phyloP scores from a whole-genome alignment of 2,797 vertebrate genomes.

The Botia almorhae region DNA sequence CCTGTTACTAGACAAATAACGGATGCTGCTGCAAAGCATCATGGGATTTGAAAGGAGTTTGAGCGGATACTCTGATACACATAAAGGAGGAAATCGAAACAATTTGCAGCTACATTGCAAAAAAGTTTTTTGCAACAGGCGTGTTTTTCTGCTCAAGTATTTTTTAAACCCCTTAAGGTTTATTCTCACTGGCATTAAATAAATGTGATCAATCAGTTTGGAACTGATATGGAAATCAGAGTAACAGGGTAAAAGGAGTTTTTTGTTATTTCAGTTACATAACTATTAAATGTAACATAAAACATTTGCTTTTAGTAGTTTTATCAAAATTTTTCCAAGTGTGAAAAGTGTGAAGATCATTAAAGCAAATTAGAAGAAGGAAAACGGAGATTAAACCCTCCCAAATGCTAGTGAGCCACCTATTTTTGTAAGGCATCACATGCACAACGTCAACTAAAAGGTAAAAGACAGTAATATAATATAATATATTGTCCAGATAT shows the following conservation, averaged over 20 bases:
- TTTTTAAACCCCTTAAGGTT: slow-evolving; percentile 1
- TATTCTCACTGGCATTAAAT: not conserved
- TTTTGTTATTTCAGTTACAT: not conserved
- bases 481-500: not conserved
- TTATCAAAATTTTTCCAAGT: too few species aligned
- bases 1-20: slow-evolving; percentile 58
- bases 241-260: not conserved
- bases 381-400: not conserved
- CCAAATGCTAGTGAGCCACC: not conserved
- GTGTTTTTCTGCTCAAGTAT: slow-evolving; percentile 27
- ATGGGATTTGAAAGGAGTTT: slow-evolving; percentile 50
- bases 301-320: not conserved
- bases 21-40: slow-evolving; percentile 33
- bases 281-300: not conserved
- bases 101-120: slow-evolving; percentile 30
- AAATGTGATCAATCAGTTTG: not conserved
- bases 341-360: not conserved
- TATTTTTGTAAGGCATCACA: not conserved
- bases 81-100: slow-evolving; percentile 16
- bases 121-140: slow-evolving; percentile 40
- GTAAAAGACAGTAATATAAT: too few species aligned
- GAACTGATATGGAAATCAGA: not conserved
- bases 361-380: not conserved
- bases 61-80: slow-evolving; percentile 16
- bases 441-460: too few species aligned